A percentile compares a stretch with the other conserved stretches of the same genome.
Evolutionary conservation across 1,140 invertebrate species (phyloP).

Genomic region (Argopecten irradians): DNA sequence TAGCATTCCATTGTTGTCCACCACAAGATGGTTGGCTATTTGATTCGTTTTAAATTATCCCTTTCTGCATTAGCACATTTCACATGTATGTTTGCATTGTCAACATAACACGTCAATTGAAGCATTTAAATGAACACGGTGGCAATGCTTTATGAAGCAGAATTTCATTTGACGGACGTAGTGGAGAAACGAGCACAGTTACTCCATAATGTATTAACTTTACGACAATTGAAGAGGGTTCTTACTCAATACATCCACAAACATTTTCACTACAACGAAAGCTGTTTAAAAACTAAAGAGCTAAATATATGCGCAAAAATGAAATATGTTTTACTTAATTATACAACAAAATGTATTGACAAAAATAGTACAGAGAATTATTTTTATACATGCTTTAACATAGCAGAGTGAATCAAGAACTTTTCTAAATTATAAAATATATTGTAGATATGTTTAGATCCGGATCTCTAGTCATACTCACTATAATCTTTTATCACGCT

Average conservation of each 20-base stretch:
- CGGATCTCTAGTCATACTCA: no score
- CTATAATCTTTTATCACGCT: no score
- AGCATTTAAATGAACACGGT: neutral
- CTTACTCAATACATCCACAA: neutral
- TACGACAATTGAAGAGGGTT: neutral
- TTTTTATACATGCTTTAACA: no score
- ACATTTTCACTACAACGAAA: neutral
- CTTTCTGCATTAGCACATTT: neutral
- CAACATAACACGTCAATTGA: neutral
- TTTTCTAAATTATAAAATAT: no score
- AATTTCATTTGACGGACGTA: neutral
- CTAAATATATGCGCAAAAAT: no score
- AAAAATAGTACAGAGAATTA: no score
- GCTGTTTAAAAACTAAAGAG: neutral
- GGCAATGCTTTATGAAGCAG: neutral
- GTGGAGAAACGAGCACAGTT: neutral
- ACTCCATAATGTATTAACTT: neutral
- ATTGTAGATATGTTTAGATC: no score
- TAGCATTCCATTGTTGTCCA: neutral
- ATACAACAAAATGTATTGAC: no score
- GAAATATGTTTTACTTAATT: no score
- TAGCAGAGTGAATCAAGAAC: no score
- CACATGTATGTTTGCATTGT: neutral
- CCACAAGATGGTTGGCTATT: neutral
- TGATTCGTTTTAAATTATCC: neutral